A percentile compares a stretch with the other conserved stretches of the same genome.
Evolutionary conservation across 2,113 vertebrate species (phyloP).

Genomic region (Pipa parva): DNA sequence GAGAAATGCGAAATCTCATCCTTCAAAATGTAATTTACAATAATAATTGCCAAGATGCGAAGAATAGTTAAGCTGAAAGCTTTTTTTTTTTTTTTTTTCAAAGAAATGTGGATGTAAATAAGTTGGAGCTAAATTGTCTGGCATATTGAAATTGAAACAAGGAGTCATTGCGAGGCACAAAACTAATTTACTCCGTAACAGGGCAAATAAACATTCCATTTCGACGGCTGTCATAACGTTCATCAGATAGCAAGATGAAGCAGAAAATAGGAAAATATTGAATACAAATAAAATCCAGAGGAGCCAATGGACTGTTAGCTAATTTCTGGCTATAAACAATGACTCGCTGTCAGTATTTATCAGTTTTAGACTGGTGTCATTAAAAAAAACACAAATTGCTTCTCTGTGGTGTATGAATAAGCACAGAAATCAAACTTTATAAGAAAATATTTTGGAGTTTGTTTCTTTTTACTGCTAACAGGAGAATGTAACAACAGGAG

Average conservation of each 20-base stretch:
- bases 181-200: conserved; percentile 28
- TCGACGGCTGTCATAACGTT: conserved; percentile 28
- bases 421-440: too few relatives aligned
- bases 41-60: conserved; percentile 37
- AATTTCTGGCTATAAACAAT: neutral
- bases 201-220: conserved; percentile 27
- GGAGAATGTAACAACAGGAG: too few relatives aligned
- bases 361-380: neutral
- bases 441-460: too few relatives aligned
- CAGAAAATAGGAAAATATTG: conserved; percentile 28
- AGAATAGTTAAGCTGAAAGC: conserved; percentile 35
- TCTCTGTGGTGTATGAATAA: too few relatives aligned
- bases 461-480: too few relatives aligned
- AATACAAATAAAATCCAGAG: conserved; percentile 10
- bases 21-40: conserved; percentile 39
- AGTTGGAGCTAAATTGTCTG: conserved; percentile 22
- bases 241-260: conserved; percentile 17
- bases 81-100: too few relatives aligned
- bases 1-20: neutral
- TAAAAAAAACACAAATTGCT: neutral
- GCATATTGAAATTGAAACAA: conserved; percentile 36
- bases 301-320: neutral
- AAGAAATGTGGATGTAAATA: conserved; percentile 31
- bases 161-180: conserved; percentile 17
- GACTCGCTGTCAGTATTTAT: neutral